Base-by-base conservation (phyloP, 2,888 invertebrate species). In the Dryocosmus kuriphilus region DNA sequence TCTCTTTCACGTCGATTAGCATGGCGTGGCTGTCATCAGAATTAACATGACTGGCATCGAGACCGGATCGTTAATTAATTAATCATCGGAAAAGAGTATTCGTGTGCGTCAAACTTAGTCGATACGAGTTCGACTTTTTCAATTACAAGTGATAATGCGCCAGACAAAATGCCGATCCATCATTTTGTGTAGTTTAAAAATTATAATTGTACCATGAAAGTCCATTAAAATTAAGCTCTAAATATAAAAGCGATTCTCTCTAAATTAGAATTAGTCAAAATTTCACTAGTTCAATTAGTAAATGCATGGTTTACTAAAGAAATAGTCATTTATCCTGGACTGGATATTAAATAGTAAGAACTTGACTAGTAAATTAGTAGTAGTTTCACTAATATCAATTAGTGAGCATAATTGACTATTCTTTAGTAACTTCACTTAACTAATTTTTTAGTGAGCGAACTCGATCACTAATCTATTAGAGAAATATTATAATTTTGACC, bases 1-100 rank as follows among this genome's bases (percentile, higher is more conserved):
- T 55, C 73, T 62, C 73, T 61, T 60, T 74, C 75, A 30, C 67
- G 63, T 79, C 78, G 77, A 78, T 51, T 71, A 71, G 30, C 30
- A 27, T 71, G 71, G 46, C 71, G 9, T 27, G 71, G 77, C 79
- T 76, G 80, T 79, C 80, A 80, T 74, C 67, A 77, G 38, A 77
- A 81, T 80, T 76, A 81, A 79, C 76, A 24, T 73, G 74, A 81
- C 82, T 82, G 82, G 78, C 82, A 74, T 77, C 61, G 61, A 65
- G 76, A 38, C 57, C 30, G 77, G 73, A 79, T 81, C 81, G 80
- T 80, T 83, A 80, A 83, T 83, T 84, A 84, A 81, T 84, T 82
- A 81, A 78, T 81, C 77, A 74, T 57, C 41, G 78, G 77, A 80
- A 77, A 80, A 77, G 78, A 65, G 63, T 51, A 71, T 51, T 71